Base-by-base conservation (phyloP, 2,888 invertebrate genomes). In the Bedellia somnulentella region DNA sequence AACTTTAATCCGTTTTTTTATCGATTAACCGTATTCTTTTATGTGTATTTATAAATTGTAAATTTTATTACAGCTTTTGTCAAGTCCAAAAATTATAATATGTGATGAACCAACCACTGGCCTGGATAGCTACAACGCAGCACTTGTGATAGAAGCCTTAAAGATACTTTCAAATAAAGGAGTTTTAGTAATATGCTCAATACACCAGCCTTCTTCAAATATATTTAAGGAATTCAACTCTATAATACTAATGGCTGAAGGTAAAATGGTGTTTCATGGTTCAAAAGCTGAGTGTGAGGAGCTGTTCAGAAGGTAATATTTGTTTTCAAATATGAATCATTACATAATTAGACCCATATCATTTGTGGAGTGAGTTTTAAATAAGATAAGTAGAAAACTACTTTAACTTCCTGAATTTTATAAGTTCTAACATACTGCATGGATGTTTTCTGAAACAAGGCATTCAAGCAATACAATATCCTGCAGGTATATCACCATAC, bases 61-160 rank as follows among this genome's bases (percentile, higher is more conserved):
- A n/a, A n/a, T n/a, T n/a, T n/a, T 9, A 18, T 52, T 52, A 13
- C 51, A 90, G 89, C 68, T 93, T 4, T 64, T 95, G 35, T 91
- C 87, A 11, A 88, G 92, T 52, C 95, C 95, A 1, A 81, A 85
- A 30, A 80, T 96, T 29, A 60, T 96, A 33, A 92, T 95, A 51
- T 93, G 93, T 52, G 95, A 96, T 51, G 95, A 96, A 52, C 93
- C 93, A 0, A 95, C 94, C 0, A 92, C 93, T 0, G 93, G 95
- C 0, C 55, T 96, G 32, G 95, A 96, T 55, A 92, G 93, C 37
- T 93, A 84, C 58, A 92, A 86, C 61, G 93, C 95, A 0, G 79
- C 82, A 36, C 79, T 83, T 15, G 89, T 95, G 1, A 80, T 93
- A 4, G 80, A 81, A 35, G 82, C 85, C 0, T 49, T 90, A 34